These are phyloP conservation scores for Erebia aethiops DNA, from an alignment of 2,888 invertebrate species.

Conservation along the genomic window DNA sequence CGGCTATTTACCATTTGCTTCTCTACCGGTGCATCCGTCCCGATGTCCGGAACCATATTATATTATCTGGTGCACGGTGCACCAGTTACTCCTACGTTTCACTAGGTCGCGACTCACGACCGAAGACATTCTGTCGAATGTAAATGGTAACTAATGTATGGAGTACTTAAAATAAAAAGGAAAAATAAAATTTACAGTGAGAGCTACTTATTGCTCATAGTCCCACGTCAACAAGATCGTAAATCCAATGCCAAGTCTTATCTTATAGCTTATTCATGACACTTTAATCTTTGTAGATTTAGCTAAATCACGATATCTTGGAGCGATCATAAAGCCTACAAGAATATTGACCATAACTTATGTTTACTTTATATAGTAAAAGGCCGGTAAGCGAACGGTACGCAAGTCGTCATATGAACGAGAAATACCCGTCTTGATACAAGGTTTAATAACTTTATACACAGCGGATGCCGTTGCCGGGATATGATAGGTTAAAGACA, in stretches of 20 bases:
- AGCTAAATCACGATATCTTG: not conserved
- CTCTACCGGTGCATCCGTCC: slow-evolving; percentile 12
- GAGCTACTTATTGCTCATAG: too few relatives aligned
- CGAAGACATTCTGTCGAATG: not conserved
- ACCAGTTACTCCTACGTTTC: slow-evolving; percentile 2
- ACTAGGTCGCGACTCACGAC: slow-evolving; percentile 4
- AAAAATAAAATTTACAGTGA: too few relatives aligned
- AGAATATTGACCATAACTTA: slow-evolving; percentile 2
- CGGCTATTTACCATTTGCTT: slow-evolving; percentile 12
- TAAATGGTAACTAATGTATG: not conserved
- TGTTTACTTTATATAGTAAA: slow-evolving; percentile 9
- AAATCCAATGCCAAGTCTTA: not conserved
- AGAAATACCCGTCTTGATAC: slow-evolving; percentile 46
- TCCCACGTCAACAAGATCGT: not conserved
- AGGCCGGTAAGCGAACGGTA: slow-evolving; percentile 33
- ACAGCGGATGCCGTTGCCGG: slow-evolving; percentile 44
- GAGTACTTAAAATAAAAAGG: too few relatives aligned
- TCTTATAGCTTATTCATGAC: not conserved
- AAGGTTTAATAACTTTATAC: slow-evolving; percentile 47
- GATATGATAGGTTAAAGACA: slow-evolving; percentile 39
- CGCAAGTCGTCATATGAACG: slow-evolving; percentile 51
- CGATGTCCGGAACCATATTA: slow-evolving; percentile 8
- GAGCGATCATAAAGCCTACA: not conserved
- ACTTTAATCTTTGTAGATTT: not conserved
- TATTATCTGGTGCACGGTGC: slow-evolving; percentile 12